Evolutionary conservation across 2,113 vertebrate species (phyloP).

Genomic region (Ailurus styani): DNA sequence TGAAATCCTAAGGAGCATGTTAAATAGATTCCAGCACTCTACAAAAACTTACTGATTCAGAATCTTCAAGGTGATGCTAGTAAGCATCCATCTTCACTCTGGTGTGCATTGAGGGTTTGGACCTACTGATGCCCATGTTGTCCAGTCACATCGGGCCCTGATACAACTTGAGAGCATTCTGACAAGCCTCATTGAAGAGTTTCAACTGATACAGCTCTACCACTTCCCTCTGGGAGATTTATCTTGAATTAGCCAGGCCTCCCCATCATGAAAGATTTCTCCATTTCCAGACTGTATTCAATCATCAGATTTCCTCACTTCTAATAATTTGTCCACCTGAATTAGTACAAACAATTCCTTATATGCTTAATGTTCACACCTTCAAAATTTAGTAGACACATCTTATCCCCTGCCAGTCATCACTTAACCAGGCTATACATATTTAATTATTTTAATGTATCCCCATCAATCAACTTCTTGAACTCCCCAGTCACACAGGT

Average conservation of each 20-base stretch:
- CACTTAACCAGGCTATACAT: constrained; percentile 16
- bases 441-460: constrained; percentile 49
- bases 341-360: not conserved
- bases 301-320: not conserved
- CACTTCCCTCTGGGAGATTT: not conserved
- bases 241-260: not conserved
- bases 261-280: not conserved
- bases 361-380: not conserved
- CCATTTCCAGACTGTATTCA: not conserved
- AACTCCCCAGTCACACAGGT: not conserved
- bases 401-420: not conserved
- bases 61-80: not conserved
- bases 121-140: not conserved
- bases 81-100: not conserved
- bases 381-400: not conserved
- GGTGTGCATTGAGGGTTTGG: not conserved
- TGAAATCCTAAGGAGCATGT: not conserved
- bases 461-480: not conserved
- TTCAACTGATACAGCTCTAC: not conserved
- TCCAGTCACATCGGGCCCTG: not conserved
- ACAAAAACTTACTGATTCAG: not conserved
- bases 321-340: not conserved
- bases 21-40: not conserved
- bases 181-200: not conserved
- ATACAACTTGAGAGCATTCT: not conserved